Evolutionary conservation across 2,113 vertebrate genomes (phyloP), one percentile per base, ranked within the genome.

Genomic region (Ivindomyrus marchei): DNA sequence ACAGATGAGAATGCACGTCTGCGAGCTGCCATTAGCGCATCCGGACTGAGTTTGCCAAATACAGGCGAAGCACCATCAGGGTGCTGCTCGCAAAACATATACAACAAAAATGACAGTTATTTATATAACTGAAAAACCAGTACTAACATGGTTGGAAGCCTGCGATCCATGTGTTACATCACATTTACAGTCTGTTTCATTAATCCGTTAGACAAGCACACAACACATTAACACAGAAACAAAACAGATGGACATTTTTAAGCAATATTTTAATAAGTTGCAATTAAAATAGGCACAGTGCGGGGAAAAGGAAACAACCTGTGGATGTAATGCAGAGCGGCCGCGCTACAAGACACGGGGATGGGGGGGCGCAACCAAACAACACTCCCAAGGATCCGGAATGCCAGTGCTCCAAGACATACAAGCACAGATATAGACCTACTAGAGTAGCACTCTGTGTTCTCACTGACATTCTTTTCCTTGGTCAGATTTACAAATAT

Each of bases 191-290:
- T 42, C 74, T 80, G 74, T 80, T 80, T 42, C 74, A 80, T 80
- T 80, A 39, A 36, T 70, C 62, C 62, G 62, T 70, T 47, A 87
- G 85, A 56, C 50, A 87, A 87, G 31, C 27, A 39, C 50, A 7
- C 24, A 52, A 53, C 47, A 87, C 85, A 87, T 50, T 80, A 80
- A 42, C 17, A 80, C 74, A 80, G 83, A 49, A 85, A 49, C 45
- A 87, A 49, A 87, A 87, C 85, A 87, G 85, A 87, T 87, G 85
- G 85, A 56, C 85, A 31, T 53, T 56, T 53, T 87, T 53, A 87
- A 87, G 47, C 19, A 46, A 86, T 31, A 36, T n/a, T 87, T 53
- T 87, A 87, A 87, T 87, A 50, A 50, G 50, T 49, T 10, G 50
- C 27, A 87, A 56, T 56, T 87, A 87, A 87, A 56, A 27, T 36